Base-by-base conservation (phyloP, 1,140 invertebrate species). In the Drosophila athabasca region DNA sequence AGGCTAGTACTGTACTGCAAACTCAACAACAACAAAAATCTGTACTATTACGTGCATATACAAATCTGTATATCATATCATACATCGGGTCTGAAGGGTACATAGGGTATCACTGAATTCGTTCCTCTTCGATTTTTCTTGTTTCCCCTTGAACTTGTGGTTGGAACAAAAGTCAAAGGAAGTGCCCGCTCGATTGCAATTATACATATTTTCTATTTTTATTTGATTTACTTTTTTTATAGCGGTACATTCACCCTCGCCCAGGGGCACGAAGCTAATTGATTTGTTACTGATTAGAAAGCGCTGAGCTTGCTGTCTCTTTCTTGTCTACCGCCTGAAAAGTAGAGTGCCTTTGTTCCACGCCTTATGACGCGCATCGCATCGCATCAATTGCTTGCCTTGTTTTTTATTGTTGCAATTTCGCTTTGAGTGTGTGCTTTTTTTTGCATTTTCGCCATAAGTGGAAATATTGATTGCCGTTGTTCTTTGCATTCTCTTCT, bases 221-320 rank as follows among this genome's bases (percentile, higher is more conserved):
- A 39, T 49, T n/a, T 24, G 41, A 11, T 61, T 60, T 61, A 5
- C 17, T 8, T 54, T 49, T 59, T 51, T 55, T 35, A 13, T 39
- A 13, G 41, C 59, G 73, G 73, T 82, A 44, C 74, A 83, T 82
- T 82, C 70, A 78, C 80, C 75, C 54, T 26, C 24, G 46, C 39
- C 19, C 13, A 6, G 35, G 35, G 35, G 35, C 35, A 39, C 11
- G 35, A 5, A 39, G 75, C 66, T 76, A 79, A 84, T 83, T 83
- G 80, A 84, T 84, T 73, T 84, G 75, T 15, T 68, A 61, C 62
- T 76, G 79, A 83, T 85, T 85, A 76, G 76, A 83, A 76, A 68
- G 46, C 66, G 13, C 62, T 67, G 57, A 19, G 48, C 31, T 13
- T 54, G 53, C 61, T 59, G 60, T 69, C 69, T 69, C 70, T 49